A percentile compares a stretch with the other conserved stretches of the same genome.
phyloP scores from a whole-genome alignment of 2,797 vertebrate genomes.

The Pseudocheirus occidentalis region DNA sequence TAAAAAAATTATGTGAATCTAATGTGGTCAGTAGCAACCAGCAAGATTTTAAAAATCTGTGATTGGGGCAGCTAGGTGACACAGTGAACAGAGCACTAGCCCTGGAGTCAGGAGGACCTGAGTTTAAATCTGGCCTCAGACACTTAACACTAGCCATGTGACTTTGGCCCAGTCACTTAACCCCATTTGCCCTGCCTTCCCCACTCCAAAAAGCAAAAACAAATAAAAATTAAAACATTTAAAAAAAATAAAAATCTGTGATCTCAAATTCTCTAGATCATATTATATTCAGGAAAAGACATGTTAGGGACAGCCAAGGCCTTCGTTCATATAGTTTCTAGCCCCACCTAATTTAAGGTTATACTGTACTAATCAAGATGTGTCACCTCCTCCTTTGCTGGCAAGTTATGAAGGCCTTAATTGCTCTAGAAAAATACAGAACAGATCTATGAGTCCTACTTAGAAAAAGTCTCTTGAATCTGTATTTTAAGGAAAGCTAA shows the following conservation, averaged over 20 bases:
- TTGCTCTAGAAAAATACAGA: neutral
- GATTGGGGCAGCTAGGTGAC: no score
- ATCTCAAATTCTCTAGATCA: slow-evolving; percentile 32
- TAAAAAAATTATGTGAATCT: neutral
- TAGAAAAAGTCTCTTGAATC: neutral
- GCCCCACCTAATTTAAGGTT: slow-evolving; percentile 19
- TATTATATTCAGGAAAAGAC: neutral
- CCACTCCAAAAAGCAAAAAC: no score
- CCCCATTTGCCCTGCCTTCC: no score
- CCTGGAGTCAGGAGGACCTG: no score
- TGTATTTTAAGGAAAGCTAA: neutral
- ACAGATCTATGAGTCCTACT: neutral
- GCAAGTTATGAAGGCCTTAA: neutral
- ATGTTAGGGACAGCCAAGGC: neutral
- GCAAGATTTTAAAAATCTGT: slow-evolving; percentile 28
- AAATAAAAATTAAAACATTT: no score
- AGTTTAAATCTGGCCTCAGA: no score
- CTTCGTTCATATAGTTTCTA: slow-evolving; percentile 11
- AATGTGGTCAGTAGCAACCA: neutral
- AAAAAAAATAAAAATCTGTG: slow-evolving; percentile 14
- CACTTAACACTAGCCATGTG: no score
- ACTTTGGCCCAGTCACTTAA: no score
- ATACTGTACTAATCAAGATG: neutral
- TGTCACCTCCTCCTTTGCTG: neutral
- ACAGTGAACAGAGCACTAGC: no score